These are phyloP conservation scores for Ciconia boyciana DNA, from an alignment of 2,113 vertebrate genomes.

Conservation along the genomic window DNA sequence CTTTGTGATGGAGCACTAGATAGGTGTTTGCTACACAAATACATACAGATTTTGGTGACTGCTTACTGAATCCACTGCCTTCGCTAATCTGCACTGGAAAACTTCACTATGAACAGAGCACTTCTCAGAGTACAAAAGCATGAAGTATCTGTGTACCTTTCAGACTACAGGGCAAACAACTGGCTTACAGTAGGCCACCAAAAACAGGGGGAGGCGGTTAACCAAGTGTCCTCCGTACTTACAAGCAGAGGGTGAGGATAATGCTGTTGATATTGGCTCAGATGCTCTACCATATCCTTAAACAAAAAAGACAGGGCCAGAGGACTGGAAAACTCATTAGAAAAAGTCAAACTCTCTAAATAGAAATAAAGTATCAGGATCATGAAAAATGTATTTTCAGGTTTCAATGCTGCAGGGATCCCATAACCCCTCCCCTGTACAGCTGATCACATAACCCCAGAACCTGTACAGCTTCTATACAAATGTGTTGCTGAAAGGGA, in stretches of 20 bases:
- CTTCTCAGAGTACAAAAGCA: slow-evolving; percentile 84
- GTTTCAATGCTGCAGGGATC: not conserved
- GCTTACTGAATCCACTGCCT: slow-evolving; percentile 61
- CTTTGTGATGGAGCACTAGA: slow-evolving; percentile 39
- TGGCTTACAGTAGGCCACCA: slow-evolving; percentile 80
- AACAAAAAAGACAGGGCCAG: not conserved
- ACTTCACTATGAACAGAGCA: slow-evolving; percentile 84
- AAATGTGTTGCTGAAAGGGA: not conserved
- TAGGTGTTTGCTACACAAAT: slow-evolving; percentile 82
- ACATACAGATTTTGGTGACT: slow-evolving; percentile 78
- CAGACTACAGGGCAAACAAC: slow-evolving; percentile 87
- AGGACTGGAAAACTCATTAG: not conserved
- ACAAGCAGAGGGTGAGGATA: not conserved
- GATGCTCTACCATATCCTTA: not conserved
- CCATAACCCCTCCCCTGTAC: not conserved
- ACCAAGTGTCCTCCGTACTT: not conserved
- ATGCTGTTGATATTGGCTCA: not conserved
- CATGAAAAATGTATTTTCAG: not conserved
- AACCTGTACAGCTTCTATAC: not conserved
- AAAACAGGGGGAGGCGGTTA: slow-evolving; percentile 18
- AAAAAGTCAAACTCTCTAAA: not conserved
- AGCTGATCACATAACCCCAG: not conserved
- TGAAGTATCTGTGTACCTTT: slow-evolving; percentile 91
- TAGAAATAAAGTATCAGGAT: not conserved
- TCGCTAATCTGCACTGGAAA: slow-evolving; percentile 79